phyloP scores from a whole-genome alignment of 92 coral and sea anemone genomes.

The Epizoanthus scotinus region DNA sequence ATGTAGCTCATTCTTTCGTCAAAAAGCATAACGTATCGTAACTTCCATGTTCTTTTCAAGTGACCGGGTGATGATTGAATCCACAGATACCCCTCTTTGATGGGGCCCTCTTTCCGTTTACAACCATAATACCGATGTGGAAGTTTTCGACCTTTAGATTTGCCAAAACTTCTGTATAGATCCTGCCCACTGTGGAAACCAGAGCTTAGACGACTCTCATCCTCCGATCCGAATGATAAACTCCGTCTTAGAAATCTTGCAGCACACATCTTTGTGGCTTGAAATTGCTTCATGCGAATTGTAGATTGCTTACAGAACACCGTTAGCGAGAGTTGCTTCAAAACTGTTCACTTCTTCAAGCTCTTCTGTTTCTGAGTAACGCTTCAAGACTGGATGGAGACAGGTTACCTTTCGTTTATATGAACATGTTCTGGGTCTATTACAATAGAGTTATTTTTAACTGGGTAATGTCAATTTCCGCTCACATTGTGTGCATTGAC shows the following conservation, averaged over 20 bases:
- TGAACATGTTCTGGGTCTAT: too few relatives aligned
- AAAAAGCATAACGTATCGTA: constrained; percentile 27
- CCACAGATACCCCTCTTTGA: constrained; percentile 32
- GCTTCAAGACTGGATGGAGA: too few relatives aligned
- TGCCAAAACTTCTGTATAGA: constrained; percentile 27
- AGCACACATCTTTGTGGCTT: constrained; percentile 28
- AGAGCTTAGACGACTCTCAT: background rate
- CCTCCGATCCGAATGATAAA: constrained; percentile 29
- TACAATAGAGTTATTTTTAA: too few relatives aligned
- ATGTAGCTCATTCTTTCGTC: constrained; percentile 22
- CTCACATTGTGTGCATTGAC: too few relatives aligned
- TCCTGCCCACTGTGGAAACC: constrained; percentile 8
- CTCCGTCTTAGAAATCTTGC: constrained; percentile 33
- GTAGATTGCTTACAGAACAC: too few relatives aligned
- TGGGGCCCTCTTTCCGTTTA: constrained; percentile 24
- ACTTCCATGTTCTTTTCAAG: constrained; percentile 28
- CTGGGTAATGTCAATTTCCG: too few relatives aligned
- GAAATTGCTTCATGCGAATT: too few relatives aligned
- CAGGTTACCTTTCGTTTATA: too few relatives aligned
- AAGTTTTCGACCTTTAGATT: constrained; percentile 13
- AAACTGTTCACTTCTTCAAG: too few relatives aligned
- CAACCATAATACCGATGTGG: constrained; percentile 38
- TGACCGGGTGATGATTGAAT: constrained; percentile 12
- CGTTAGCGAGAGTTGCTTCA: too few relatives aligned
- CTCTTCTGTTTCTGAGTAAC: too few relatives aligned